phyloP scores from a whole-genome alignment of 1,140 invertebrate species.

The Neodiprion lecontei region DNA sequence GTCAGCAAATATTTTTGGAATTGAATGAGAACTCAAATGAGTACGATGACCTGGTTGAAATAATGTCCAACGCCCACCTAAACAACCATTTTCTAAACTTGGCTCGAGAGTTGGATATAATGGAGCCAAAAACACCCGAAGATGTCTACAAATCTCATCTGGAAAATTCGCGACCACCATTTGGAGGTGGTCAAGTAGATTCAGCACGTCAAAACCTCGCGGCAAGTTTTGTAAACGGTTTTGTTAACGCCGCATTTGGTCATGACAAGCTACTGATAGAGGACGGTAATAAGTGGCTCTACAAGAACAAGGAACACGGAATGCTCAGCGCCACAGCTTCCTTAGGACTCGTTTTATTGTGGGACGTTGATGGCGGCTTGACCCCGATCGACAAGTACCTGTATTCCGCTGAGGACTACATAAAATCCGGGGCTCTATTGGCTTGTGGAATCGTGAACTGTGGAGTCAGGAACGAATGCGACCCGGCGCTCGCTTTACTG shows the following conservation, averaged over 20 bases:
- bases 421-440: slow-evolving; percentile 94
- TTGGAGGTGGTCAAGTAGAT: slow-evolving; percentile 87
- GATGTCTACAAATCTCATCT: slow-evolving; percentile 99
- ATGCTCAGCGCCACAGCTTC: slow-evolving; percentile 99
- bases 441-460: slow-evolving; percentile 99
- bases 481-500: slow-evolving; percentile 95
- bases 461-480: slow-evolving; percentile 97
- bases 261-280: slow-evolving; percentile 96
- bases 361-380: slow-evolving; percentile 98
- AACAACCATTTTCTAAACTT: slow-evolving; percentile 97
- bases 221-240: slow-evolving; percentile 98
- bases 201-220: slow-evolving; percentile 97
- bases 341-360: slow-evolving; percentile 90
- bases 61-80: slow-evolving; percentile 96
- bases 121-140: slow-evolving; percentile 99
- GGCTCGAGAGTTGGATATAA: slow-evolving; percentile 97
- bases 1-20: slow-evolving; percentile 93
- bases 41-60: slow-evolving; percentile 92
- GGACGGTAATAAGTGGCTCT: slow-evolving; percentile 98
- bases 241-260: slow-evolving; percentile 98
- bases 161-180: slow-evolving; percentile 87
- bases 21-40: slow-evolving; percentile 74
- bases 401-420: slow-evolving; percentile 95
- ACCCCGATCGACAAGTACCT: slow-evolving; percentile 99
- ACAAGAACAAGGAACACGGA: slow-evolving; percentile 99